These are phyloP conservation scores for Gambusia affinis DNA, from an alignment of 2,113 vertebrate species.

Conservation along the genomic window DNA sequence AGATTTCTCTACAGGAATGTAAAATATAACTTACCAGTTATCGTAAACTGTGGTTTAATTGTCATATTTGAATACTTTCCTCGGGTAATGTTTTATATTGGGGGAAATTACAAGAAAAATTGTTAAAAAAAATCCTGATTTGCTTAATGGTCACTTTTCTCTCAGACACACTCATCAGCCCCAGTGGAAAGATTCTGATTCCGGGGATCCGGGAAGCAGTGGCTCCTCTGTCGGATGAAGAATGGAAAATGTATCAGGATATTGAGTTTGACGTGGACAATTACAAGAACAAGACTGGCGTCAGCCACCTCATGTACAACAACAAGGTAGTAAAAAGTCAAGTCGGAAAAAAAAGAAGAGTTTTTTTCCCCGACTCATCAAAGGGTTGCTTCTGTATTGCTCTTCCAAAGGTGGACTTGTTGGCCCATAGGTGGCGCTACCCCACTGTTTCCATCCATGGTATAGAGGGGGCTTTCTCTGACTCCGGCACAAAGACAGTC, in stretches of 20 bases:
- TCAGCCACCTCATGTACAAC: constrained; percentile 83
- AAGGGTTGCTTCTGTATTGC: background rate
- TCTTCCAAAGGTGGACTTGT: constrained; percentile 84
- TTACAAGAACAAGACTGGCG: constrained; percentile 79
- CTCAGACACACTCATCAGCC: constrained; percentile 87
- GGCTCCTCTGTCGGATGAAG: constrained; percentile 82
- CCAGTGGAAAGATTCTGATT: constrained; percentile 86
- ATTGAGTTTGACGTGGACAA: constrained; percentile 86
- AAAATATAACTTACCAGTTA: too few relatives aligned
- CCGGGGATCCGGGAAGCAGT: constrained; percentile 87
- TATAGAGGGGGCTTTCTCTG: constrained; percentile 89
- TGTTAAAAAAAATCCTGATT: background rate
- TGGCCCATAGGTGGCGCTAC: constrained; percentile 88
- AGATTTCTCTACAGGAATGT: too few relatives aligned
- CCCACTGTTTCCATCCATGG: constrained; percentile 91
- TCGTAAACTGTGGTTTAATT: too few relatives aligned
- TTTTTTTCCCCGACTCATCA: too few relatives aligned
- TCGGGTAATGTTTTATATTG: too few relatives aligned
- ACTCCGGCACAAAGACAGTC: constrained; percentile 87
- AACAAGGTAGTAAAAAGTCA: constrained; percentile 82
- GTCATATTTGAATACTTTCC: too few relatives aligned
- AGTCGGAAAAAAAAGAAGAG: background rate
- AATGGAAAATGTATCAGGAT: constrained; percentile 80
- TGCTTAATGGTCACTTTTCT: background rate
- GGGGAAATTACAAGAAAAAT: too few relatives aligned